Evolutionary conservation across 2,113 vertebrate genomes (phyloP).

Genomic region (Numenius arquata): DNA sequence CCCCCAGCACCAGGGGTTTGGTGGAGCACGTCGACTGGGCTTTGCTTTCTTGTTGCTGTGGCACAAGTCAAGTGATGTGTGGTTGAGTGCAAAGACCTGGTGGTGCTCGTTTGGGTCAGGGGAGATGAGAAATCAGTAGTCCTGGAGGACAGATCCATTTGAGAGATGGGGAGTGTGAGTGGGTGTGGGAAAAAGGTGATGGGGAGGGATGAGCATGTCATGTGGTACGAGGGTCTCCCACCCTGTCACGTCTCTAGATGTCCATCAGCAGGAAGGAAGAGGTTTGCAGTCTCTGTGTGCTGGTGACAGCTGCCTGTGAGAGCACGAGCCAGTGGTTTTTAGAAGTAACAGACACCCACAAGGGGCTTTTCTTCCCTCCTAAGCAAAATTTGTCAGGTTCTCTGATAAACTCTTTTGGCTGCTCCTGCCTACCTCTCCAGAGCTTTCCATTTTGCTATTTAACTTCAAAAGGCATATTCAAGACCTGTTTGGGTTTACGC

Average conservation of each 20-base stretch:
- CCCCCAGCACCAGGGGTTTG: not conserved
- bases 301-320: not conserved
- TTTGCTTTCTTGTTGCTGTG: not conserved
- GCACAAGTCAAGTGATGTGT: not conserved
- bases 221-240: rapidly evolving
- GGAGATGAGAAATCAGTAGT: not conserved
- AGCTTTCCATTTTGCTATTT: not conserved
- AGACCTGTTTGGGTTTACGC: not conserved
- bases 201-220: rapidly evolving
- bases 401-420: not conserved
- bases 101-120: rapidly evolving
- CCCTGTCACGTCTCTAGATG: rapidly evolving
- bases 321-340: not conserved
- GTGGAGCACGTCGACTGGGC: not conserved
- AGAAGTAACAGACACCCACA: not conserved
- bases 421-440: not conserved
- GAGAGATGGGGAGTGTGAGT: not conserved
- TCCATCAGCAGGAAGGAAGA: not conserved
- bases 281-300: not conserved
- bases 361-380: not conserved
- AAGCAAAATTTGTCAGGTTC: not conserved
- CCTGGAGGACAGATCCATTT: rapidly evolving
- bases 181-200: not conserved
- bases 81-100: not conserved
- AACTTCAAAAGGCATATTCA: not conserved